A percentile compares a stretch with the other conserved stretches of the same genome.
These are phyloP conservation scores for Motacilla tschutschensis DNA, from an alignment of 2,113 vertebrate genomes.

Conservation along the genomic window DNA sequence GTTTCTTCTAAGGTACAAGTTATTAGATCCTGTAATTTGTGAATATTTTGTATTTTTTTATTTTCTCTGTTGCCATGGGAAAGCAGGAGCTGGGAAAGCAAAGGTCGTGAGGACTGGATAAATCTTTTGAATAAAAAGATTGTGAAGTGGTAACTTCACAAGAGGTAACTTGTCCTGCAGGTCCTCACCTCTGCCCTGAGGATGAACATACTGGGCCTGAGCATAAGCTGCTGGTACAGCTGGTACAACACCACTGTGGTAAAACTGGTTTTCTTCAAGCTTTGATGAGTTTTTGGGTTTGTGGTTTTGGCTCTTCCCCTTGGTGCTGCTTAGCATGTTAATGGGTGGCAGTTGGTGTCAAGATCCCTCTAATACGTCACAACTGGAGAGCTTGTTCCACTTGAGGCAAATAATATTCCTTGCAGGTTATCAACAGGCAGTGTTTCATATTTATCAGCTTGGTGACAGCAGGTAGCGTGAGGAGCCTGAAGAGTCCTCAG, in stretches of 20 bases:
- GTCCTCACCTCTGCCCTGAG: neutral
- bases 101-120: neutral
- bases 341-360: neutral
- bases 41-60: neutral
- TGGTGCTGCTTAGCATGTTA: neutral
- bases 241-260: neutral
- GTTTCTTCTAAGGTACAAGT: neutral
- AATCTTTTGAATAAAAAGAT: neutral
- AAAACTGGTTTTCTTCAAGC: neutral
- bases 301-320: neutral
- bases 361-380: neutral
- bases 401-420: neutral
- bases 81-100: neutral
- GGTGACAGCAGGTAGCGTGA: neutral
- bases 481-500: neutral
- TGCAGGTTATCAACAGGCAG: neutral
- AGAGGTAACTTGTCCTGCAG: neutral
- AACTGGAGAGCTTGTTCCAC: neutral
- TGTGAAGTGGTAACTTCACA: neutral
- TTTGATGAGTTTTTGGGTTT: neutral
- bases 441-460: conserved; percentile 8
- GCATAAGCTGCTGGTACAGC: neutral
- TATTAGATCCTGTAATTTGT: neutral
- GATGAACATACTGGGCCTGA: neutral
- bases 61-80: neutral